These are phyloP conservation scores for Thysanoteuthis rhombus DNA, from an alignment of 2,888 invertebrate species.

Conservation along the genomic window DNA sequence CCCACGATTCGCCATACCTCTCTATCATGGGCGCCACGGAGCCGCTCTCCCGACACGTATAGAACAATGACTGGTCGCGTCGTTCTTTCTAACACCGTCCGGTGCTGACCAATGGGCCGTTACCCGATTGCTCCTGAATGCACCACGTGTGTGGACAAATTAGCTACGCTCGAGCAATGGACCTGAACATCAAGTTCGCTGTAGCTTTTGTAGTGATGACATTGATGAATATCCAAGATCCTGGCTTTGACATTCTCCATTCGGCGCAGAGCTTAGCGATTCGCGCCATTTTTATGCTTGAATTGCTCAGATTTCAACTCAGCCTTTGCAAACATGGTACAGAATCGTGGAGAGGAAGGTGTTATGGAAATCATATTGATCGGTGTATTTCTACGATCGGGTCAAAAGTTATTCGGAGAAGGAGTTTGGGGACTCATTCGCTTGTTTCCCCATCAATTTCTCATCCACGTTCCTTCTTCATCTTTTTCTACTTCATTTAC, in stretches of 20 bases:
- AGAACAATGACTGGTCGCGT: neutral
- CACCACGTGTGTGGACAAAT: neutral
- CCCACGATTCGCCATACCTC: too few relatives aligned
- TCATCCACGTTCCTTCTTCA: too few relatives aligned
- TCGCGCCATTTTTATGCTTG: neutral
- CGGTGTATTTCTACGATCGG: neutral
- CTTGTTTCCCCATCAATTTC: too few relatives aligned
- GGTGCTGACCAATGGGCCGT: neutral
- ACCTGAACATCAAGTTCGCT: neutral
- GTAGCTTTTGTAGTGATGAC: slow-evolving; percentile 12
- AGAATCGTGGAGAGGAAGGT: neutral
- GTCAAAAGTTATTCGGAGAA: neutral
- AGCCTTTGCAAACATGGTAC: neutral
- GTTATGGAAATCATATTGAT: neutral
- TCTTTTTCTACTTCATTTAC: too few relatives aligned
- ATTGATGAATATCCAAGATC: slow-evolving; percentile 12
- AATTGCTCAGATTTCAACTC: neutral
- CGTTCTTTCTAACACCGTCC: neutral
- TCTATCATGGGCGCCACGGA: too few relatives aligned
- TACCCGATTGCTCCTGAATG: neutral
- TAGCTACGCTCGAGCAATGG: neutral
- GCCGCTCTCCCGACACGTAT: neutral
- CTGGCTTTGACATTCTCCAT: neutral
- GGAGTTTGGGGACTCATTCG: neutral
- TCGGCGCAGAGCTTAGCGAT: neutral